Conservation (phyloP, 2,888 invertebrate species). For the Graphium colonna region DNA sequence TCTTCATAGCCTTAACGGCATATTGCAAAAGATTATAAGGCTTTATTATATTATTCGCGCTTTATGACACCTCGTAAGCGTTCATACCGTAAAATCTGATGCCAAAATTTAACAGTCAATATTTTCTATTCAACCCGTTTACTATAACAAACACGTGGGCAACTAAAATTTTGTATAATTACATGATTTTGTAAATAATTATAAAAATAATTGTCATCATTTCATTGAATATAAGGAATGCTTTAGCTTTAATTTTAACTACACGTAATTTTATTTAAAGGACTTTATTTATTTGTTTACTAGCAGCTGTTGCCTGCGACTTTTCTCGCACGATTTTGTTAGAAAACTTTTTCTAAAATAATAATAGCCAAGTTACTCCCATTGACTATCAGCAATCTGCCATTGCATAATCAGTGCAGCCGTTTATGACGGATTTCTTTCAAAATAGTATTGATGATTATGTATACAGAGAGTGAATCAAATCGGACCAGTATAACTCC, state of each 20-base stretch:
- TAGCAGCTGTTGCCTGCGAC: no score
- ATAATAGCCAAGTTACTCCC: no score
- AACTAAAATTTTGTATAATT: neutral
- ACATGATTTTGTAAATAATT: neutral
- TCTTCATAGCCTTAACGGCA: conserved; percentile 72
- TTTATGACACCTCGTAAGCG: conserved; percentile 14
- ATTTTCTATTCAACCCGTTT: neutral
- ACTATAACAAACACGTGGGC: neutral
- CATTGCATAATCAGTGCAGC: no score
- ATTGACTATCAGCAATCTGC: no score
- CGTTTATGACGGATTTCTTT: no score
- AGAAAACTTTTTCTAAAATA: no score
- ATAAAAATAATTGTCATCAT: neutral
- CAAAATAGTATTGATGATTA: no score
- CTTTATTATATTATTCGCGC: conserved; percentile 21
- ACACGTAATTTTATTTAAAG: no score
- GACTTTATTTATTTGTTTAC: no score
- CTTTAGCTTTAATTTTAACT: neutral
- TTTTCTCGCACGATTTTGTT: no score
- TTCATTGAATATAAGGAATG: neutral
- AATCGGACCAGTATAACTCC: no score
- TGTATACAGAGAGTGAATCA: no score
- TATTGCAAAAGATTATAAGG: conserved; percentile 51
- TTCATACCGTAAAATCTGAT: neutral
- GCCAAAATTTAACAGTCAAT: neutral